Conservation (phyloP, 2,797 vertebrate species). For the Pempheris klunzingeri region DNA sequence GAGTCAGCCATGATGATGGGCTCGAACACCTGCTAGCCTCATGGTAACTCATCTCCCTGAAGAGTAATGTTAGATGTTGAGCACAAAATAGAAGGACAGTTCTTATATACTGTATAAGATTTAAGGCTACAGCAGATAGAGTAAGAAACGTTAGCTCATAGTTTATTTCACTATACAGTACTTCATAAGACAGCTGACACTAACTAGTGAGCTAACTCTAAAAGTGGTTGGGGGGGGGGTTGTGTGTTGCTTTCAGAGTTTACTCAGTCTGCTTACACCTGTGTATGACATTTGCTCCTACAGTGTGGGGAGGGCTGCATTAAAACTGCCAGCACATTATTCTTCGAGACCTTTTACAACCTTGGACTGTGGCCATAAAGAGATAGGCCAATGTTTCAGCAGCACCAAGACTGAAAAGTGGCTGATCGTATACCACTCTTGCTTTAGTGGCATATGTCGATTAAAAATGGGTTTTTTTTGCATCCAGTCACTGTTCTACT, state of each 20-base stretch:
- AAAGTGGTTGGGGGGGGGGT: neutral
- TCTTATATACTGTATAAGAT: neutral
- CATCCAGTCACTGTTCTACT: neutral
- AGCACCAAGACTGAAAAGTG: neutral
- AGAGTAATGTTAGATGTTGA: slow-evolving; percentile 13
- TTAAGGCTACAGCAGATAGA: neutral
- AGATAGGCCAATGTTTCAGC: neutral
- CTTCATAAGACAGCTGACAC: neutral
- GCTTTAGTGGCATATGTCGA: neutral
- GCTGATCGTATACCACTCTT: neutral
- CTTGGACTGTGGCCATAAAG: slow-evolving; percentile 19
- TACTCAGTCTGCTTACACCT: slow-evolving; percentile 7
- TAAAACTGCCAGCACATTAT: slow-evolving; percentile 33
- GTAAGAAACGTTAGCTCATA: neutral
- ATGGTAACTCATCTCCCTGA: slow-evolving; percentile 21
- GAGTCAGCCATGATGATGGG: slow-evolving; percentile 29
- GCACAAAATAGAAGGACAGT: neutral
- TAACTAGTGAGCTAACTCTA: neutral
- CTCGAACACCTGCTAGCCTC: slow-evolving; percentile 24
- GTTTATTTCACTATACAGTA: neutral
- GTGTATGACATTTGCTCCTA: slow-evolving; percentile 24
- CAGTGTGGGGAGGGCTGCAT: slow-evolving; percentile 7
- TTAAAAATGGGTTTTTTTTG: neutral
- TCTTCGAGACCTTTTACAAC: slow-evolving; percentile 24
- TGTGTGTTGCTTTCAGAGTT: neutral